Evolutionary conservation across 2,797 vertebrate species (phyloP), one percentile per base, ranked within the genome.

Genomic region (Triplophysa yarkandensis): DNA sequence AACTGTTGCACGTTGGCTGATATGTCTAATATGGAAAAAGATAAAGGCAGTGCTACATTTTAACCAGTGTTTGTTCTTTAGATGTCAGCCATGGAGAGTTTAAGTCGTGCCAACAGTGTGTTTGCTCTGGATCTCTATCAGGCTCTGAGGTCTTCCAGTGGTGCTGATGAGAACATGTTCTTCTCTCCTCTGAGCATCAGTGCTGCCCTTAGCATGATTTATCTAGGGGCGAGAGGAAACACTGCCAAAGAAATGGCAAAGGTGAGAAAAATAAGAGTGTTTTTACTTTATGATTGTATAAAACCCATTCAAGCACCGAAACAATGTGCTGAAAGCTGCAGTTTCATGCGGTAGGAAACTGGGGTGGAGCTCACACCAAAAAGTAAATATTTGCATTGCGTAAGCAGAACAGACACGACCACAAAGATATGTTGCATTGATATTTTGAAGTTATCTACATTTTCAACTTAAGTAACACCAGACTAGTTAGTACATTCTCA

Each of bases 151-250:
- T 83, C 87, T 27, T 5, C 13, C 0, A 44, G 16, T 4, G 86
- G 86, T 0, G 74, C 89, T 4, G 46, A n/a, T 0, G 88, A 86
- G 6, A 98, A 97, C 66, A 11, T 98, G 73, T 95, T 98, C 71
- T 17, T 95, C 70, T 97, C 96, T 0, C 96, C 97, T 0, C 2
- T 94, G 52, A 94, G 94, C 85, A 82, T 98, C 80, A 93, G 94
- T 21, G 89, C 95, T 0, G 95, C 95, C 0, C 71, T 99, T 78
- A 93, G 93, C 4, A 96, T 98, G 95, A 82, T 98, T 34, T 84
- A 85, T 61, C 77, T 98, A 72, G 96, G 96, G 3, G 80, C 95
- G 7, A 87, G 43, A 86, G 91, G 93, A 17, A 52, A 87, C 39
- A 98, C 96, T 0, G 91, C 91, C 0, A 43, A 85, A 13, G 91